These are phyloP conservation scores for Thymelicus lineola DNA, from an alignment of 2,888 invertebrate genomes.

Conservation along the genomic window DNA sequence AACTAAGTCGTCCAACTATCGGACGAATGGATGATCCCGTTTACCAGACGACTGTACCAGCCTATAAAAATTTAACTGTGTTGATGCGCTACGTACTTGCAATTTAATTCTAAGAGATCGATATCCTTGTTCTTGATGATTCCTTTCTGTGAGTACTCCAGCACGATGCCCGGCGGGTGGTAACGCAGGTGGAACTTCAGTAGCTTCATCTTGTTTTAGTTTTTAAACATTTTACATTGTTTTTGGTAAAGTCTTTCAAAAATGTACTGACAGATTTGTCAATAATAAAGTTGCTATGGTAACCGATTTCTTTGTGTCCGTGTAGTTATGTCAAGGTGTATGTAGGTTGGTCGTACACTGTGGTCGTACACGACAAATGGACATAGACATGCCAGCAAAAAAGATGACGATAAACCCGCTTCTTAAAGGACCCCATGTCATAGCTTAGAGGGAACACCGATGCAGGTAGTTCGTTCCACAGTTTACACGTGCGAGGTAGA, in stretches of 20 bases:
- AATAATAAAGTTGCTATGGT: conserved; percentile 66
- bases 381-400: too few species aligned
- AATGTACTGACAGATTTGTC: conserved; percentile 58
- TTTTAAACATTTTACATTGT: conserved; percentile 43
- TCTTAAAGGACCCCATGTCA: too few species aligned
- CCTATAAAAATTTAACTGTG: too few species aligned
- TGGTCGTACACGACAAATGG: too few species aligned
- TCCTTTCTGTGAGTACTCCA: conserved; percentile 86
- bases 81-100: conserved; percentile 75
- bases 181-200: conserved; percentile 89
- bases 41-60: too few species aligned
- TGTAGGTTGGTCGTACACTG: background rate
- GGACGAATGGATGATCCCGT: too few species aligned
- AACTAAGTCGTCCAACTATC: too few species aligned
- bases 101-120: conserved; percentile 86
- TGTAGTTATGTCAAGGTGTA: background rate
- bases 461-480: too few species aligned
- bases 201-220: conserved; percentile 79
- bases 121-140: conserved; percentile 86
- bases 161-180: conserved; percentile 89
- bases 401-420: too few species aligned
- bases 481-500: too few species aligned
- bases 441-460: too few species aligned
- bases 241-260: conserved; percentile 45
- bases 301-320: conserved; percentile 40